Percentiles rank a stretch among this genome's conserved stretches.
These are phyloP conservation scores for Drosophila nr. medialis DNA, from an alignment of 2,888 invertebrate species.

Conservation along the genomic window DNA sequence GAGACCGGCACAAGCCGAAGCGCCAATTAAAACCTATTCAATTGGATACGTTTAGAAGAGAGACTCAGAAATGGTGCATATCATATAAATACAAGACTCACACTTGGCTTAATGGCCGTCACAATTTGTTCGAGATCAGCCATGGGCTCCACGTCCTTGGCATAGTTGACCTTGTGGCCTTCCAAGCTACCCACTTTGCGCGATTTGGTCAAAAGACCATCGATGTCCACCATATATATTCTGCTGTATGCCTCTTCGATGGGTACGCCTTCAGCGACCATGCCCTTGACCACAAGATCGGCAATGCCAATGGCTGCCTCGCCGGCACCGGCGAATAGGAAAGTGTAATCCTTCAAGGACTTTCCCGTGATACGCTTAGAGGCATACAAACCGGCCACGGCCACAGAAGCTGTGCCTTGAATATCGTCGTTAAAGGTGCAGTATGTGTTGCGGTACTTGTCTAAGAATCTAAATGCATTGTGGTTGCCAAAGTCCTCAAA, in stretches of 20 bases:
- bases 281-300: slow-evolving; percentile 93
- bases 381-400: slow-evolving; percentile 93
- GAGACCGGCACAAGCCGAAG: slow-evolving; percentile 95
- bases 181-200: slow-evolving; percentile 88
- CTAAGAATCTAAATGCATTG: slow-evolving; percentile 97
- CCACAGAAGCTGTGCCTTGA: slow-evolving; percentile 98
- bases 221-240: slow-evolving; percentile 98
- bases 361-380: slow-evolving; percentile 86
- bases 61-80: background rate
- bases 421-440: slow-evolving; percentile 99
- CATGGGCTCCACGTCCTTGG: slow-evolving; percentile 92
- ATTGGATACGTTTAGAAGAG: background rate
- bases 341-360: slow-evolving; percentile 93
- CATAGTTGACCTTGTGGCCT: slow-evolving; percentile 89
- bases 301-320: slow-evolving; percentile 98
- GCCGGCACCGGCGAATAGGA: slow-evolving; percentile 96
- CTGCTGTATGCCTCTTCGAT: slow-evolving; percentile 91
- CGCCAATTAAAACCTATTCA: slow-evolving; percentile 88
- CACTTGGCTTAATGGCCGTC: slow-evolving; percentile 94
- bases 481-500: slow-evolving; percentile 99
- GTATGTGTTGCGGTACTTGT: slow-evolving; percentile 94
- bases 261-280: slow-evolving; percentile 89
- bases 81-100: slow-evolving; percentile 83
- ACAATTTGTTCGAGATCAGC: slow-evolving; percentile 92
- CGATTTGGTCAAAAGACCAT: slow-evolving; percentile 92